phyloP scores from a whole-genome alignment of 2,888 invertebrate species.

The Athalia rosae region DNA sequence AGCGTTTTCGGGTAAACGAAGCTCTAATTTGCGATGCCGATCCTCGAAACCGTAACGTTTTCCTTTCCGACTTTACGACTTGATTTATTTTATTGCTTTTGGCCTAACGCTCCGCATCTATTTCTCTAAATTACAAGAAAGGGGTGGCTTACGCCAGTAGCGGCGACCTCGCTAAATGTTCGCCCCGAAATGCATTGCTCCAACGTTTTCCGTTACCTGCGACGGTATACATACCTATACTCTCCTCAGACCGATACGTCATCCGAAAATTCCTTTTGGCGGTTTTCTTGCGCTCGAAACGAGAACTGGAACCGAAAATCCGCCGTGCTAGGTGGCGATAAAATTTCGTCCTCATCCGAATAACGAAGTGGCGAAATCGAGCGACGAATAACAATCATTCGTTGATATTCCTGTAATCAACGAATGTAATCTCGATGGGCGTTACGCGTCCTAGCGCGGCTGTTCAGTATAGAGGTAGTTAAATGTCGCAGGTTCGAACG shows the following conservation, averaged over 20 bases:
- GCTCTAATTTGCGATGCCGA: slow-evolving; percentile 62
- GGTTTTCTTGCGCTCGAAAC: too few species aligned
- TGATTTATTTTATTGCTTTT: slow-evolving; percentile 78
- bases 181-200: slow-evolving; percentile 43
- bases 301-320: too few species aligned
- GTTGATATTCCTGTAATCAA: slow-evolving; percentile 31
- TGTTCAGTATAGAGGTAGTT: slow-evolving; percentile 51
- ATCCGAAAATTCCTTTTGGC: not conserved
- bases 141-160: slow-evolving; percentile 69
- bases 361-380: not conserved
- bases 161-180: slow-evolving; percentile 53
- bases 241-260: slow-evolving; percentile 30
- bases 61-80: slow-evolving; percentile 66
- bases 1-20: slow-evolving; percentile 56
- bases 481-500: slow-evolving; percentile 53
- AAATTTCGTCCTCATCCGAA: not conserved
- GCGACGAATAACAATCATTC: not conserved
- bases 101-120: slow-evolving; percentile 77
- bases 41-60: slow-evolving; percentile 61
- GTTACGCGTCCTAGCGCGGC: slow-evolving; percentile 43
- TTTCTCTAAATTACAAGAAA: slow-evolving; percentile 78
- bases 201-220: slow-evolving; percentile 18
- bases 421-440: slow-evolving; percentile 52
- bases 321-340: too few species aligned
- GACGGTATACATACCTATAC: too few species aligned